These are phyloP conservation scores for Stercorarius parasiticus DNA, from an alignment of 2,113 vertebrate genomes.

Conservation along the genomic window DNA sequence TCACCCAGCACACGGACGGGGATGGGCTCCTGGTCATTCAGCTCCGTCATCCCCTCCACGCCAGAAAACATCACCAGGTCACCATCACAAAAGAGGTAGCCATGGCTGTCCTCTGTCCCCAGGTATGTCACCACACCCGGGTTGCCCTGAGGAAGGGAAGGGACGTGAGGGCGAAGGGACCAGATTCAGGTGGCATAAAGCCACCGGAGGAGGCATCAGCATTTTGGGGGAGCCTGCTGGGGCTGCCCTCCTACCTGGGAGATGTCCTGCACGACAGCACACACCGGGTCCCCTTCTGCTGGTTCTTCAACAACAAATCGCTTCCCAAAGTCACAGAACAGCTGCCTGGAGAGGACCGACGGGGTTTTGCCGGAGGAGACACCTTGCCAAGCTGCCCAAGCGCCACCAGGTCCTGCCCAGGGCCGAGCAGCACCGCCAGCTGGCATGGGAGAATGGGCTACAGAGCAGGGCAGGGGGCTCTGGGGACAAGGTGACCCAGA, in stretches of 20 bases:
- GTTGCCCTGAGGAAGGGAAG: slow-evolving; percentile 66
- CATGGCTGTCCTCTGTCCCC: neutral
- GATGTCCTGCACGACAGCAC: slow-evolving; percentile 72
- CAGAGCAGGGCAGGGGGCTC: neutral
- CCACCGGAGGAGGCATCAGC: neutral
- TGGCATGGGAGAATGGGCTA: fast-evolving
- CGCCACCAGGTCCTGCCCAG: neutral
- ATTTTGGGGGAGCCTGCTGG: neutral
- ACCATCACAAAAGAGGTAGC: slow-evolving; percentile 42
- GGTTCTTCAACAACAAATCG: slow-evolving; percentile 74
- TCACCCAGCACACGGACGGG: slow-evolving; percentile 74
- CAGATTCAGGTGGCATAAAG: neutral
- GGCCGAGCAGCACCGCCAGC: fast-evolving
- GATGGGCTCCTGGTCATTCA: slow-evolving; percentile 74
- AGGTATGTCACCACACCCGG: slow-evolving; percentile 79
- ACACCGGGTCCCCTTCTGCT: slow-evolving; percentile 70
- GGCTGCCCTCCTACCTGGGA: slow-evolving; percentile 75
- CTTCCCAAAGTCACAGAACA: slow-evolving; percentile 93
- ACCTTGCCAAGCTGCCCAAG: neutral
- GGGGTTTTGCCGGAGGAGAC: neutral
- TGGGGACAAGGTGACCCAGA: neutral
- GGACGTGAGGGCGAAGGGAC: fast-evolving
- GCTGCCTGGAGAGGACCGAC: slow-evolving; percentile 68
- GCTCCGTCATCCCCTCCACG: slow-evolving; percentile 86
- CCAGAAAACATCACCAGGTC: slow-evolving; percentile 80